These are phyloP conservation scores for Alcedo atthis DNA, from an alignment of 2,797 vertebrate genomes.

Conservation along the genomic window DNA sequence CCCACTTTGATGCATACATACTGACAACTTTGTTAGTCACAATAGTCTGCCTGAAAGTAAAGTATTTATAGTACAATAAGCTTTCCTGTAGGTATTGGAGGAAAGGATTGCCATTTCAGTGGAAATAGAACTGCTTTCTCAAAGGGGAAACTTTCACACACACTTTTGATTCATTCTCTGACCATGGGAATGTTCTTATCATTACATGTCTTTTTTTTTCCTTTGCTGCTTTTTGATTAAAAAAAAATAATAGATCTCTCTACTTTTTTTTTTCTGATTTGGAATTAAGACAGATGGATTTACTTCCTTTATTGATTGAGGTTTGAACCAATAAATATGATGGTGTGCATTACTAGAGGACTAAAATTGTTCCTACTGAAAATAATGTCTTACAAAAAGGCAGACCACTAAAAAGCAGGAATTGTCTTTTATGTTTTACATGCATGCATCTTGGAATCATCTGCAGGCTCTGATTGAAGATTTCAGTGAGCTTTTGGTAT, in stretches of 20 bases:
- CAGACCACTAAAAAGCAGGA: neutral
- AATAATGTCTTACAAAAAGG: neutral
- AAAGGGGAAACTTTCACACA: no score
- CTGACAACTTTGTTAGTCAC: neutral
- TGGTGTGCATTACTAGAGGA: neutral
- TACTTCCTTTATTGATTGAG: neutral
- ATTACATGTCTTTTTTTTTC: no score
- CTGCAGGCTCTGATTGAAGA: neutral
- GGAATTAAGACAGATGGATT: neutral
- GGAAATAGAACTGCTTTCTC: no score
- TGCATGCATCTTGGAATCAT: rapidly evolving
- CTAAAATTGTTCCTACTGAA: neutral
- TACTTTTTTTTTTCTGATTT: no score
- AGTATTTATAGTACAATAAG: no score
- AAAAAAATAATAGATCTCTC: no score
- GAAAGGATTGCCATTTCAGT: no score
- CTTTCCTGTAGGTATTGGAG: no score
- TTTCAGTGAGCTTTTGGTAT: neutral
- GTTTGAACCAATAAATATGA: neutral
- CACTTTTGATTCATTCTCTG: no score
- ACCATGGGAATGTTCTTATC: no score
- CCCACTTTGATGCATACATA: neutral
- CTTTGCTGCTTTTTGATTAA: no score
- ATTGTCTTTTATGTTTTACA: neutral
- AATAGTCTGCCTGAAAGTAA: neutral